Base-by-base conservation (phyloP, 2,888 invertebrate genomes). In the Helobdella robusta region DNA sequence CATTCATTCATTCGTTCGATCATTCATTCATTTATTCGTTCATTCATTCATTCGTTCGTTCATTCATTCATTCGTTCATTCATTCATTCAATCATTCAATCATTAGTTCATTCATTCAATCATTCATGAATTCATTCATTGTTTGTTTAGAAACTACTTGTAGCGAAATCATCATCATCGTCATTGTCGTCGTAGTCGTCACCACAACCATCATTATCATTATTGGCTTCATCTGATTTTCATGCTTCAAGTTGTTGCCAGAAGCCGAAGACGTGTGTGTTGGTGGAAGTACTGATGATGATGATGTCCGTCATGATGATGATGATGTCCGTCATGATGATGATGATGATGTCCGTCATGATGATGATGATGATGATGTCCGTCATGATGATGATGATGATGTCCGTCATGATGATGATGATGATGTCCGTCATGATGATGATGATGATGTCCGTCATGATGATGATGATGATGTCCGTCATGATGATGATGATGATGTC, bases 121-220 rank as follows among this genome's bases (percentile, higher is more conserved):
- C n/a, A n/a, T n/a, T n/a, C n/a, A n/a, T n/a, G n/a, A n/a, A n/a
- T n/a, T n/a, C n/a, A n/a, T n/a, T n/a, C n/a, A n/a, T n/a, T n/a
- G n/a, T n/a, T n/a, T n/a, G n/a, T n/a, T n/a, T n/a, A n/a, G n/a
- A n/a, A n/a, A n/a, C n/a, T n/a, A n/a, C n/a, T n/a, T n/a, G 15
- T 15, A 40, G 40, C 40, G 11, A 40, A 40, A 54, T 54, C 54
- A 23, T 8, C 28, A 23, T 25, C 54, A 23, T 20, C 54, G 23
- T 54, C 30, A 20, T 25, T 15, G 32, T 32, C 5, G 15, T 25
- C 30, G 32, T 25, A 11, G 32, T 54, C 54, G 32, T 54, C 54
- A 54, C 32, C 54, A 25, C 32, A 48, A 32, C 34, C 62, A 61
- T 61, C 61, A 46, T 46, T 50, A 61, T 46, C 46, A 48, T 61